Evolutionary conservation across 2,113 vertebrate species (phyloP).

Genomic region (Petromus typicus): DNA sequence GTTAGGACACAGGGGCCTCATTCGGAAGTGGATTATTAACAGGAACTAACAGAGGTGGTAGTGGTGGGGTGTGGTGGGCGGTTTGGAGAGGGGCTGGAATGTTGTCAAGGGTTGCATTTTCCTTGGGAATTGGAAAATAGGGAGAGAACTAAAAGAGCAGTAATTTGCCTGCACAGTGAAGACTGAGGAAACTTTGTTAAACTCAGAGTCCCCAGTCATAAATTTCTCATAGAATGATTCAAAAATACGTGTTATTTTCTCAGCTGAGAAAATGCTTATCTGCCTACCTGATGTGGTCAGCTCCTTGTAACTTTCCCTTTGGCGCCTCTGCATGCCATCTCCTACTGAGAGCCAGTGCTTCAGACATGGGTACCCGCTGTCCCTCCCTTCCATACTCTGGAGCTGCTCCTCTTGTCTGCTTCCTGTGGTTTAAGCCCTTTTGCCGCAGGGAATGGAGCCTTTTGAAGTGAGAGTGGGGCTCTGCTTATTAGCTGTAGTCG

Average conservation of each 20-base stretch:
- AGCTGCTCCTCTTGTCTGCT: background rate
- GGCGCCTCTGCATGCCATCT: background rate
- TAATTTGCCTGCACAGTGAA: background rate
- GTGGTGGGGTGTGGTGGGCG: background rate
- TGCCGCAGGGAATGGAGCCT: background rate
- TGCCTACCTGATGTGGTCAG: too few relatives aligned
- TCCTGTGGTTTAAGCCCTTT: background rate
- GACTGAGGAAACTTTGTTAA: background rate
- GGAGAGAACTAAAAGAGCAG: background rate
- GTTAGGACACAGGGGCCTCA: background rate
- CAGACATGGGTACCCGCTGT: background rate
- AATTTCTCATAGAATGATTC: background rate
- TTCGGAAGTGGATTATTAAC: constrained; percentile 5
- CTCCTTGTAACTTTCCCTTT: rapidly evolving
- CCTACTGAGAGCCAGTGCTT: background rate
- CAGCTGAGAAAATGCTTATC: background rate
- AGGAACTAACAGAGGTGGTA: background rate
- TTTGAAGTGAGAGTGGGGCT: background rate
- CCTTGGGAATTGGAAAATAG: background rate
- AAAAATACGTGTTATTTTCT: background rate
- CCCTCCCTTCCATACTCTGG: too few relatives aligned
- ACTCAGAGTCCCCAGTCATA: background rate
- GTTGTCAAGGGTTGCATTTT: background rate
- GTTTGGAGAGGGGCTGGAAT: background rate
- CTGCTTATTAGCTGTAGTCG: background rate